Evolutionary conservation across 2,113 vertebrate genomes (phyloP), one percentile per base, ranked within the genome.

Genomic region (Athene noctua): DNA sequence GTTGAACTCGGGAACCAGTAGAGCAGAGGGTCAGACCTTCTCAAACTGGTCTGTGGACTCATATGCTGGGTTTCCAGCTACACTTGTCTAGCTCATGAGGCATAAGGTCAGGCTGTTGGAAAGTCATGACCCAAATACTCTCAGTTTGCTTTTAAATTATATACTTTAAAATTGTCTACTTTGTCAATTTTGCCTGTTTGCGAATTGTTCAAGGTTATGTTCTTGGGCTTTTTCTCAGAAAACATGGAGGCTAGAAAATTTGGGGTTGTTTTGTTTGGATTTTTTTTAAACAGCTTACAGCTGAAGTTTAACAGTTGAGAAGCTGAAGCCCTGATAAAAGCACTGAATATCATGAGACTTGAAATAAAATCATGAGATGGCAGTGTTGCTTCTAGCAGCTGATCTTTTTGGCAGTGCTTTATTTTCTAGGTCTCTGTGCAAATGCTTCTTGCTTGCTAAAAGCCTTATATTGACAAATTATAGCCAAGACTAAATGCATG

Each of bases 361-460:
- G 86, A 93, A 93, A 86, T 59, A 92, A 96, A 94, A 96, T 95
- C 95, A 95, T 96, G 96, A 97, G 97, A 97, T 96, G 96, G 96
- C 97, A 97, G 96, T 97, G 80, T 97, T 97, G 96, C 92, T 94
- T 95, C 86, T 97, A 94, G 88, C 80, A 94, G 95, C 96, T 91
- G 91, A 92, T 97, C 73, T 82, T 91, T 94, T 84, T 95, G 95
- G 86, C 80, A 73, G 49, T 55, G 58, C 86, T 96, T 97, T 38
- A 17, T 95, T 87, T 97, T 85, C 80, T 85, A 82, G 49, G 55
- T 95, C 78, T 92, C 86, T 29, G 38, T 81, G 70, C 70, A 94
- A 96, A 87, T 47, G 86, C 46, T 47, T 89, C 81, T 88, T 86
- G 54, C 80, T 91, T 92, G 47, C 89, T 97, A 70, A 94, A 93